These are phyloP conservation scores for Apamea sordens DNA, from an alignment of 2,888 invertebrate species.

Conservation along the genomic window DNA sequence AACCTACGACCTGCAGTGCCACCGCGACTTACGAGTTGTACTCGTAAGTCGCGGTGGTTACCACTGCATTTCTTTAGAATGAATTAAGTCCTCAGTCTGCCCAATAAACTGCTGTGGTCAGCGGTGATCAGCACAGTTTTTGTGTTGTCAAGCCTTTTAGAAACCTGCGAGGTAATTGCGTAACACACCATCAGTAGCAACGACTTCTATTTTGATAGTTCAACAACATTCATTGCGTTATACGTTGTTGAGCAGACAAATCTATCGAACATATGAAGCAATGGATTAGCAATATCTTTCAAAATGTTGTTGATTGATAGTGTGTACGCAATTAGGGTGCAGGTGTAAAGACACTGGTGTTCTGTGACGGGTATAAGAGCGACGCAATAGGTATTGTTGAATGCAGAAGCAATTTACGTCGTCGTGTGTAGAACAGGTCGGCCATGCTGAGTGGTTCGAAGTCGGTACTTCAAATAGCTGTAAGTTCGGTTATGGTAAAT, in stretches of 20 bases:
- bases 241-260: no score
- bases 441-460: background rate
- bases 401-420: background rate
- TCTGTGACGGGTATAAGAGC: no score
- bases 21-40: no score
- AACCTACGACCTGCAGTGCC: no score
- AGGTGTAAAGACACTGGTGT: background rate
- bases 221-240: no score
- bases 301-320: background rate
- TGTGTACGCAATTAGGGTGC: background rate
- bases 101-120: background rate
- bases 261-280: no score
- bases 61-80: background rate
- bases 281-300: background rate
- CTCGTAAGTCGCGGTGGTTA: no score
- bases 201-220: no score
- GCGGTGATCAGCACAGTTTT: no score
- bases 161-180: no score
- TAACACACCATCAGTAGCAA: no score
- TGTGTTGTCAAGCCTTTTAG: background rate
- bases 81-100: background rate
- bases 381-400: background rate
- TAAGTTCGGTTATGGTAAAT: slow-evolving; percentile 51
- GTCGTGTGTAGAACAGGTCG: background rate
- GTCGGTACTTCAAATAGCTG: slow-evolving; percentile 29